Base-by-base conservation (phyloP, 2,113 vertebrate genomes). In the Scomber colias region DNA sequence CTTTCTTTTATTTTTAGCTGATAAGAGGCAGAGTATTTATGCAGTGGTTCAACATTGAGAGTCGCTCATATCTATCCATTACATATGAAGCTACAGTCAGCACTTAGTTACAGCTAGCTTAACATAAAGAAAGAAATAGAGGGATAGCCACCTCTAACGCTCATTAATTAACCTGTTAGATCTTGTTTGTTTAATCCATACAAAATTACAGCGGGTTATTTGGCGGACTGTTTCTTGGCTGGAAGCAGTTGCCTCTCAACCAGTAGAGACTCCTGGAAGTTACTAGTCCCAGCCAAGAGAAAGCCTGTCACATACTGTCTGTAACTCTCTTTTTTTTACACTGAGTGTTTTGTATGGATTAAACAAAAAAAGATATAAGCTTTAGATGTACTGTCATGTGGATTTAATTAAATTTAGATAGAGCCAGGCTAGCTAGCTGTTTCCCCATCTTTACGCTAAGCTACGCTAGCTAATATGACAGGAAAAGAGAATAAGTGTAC, bases 1-100 rank as follows among this genome's bases (percentile, higher is more conserved):
- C n/a, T 77, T 50, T 24, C 48, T n/a, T 82, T 72, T 57, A 11
- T 54, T 55, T 30, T 61, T 12, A 21, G 30, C 24, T 27, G 24
- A 2, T 27, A 27, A 27, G 24, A 27, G 24, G 24, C 24, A 27
- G 24, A 27, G 2, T 27, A 27, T 27, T 27, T 2, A 27, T 2
- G 24, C 24, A 27, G 24, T 27, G 24, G 24, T 27, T 27, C 24
- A 3, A 27, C 24, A 27, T 27, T 27, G 24, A 27, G 24, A 27
- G 24, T 10, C 24, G 1, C 21, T 66, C 8, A 0, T 21, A 60
- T 50, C 15, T 40, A 40, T 40, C 15, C 0, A 11, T 31, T 8
- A 54, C 53, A 40, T 21, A 54, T 40, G 3, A 75, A 50, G 35
- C 35, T 27, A 9, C 48, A 19, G 21, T 19, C 40, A 19, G 35